A percentile compares a stretch with the other conserved stretches of the same genome.
phyloP scores from a whole-genome alignment of 2,113 vertebrate species.

The Ophthalmotilapia sp. region DNA sequence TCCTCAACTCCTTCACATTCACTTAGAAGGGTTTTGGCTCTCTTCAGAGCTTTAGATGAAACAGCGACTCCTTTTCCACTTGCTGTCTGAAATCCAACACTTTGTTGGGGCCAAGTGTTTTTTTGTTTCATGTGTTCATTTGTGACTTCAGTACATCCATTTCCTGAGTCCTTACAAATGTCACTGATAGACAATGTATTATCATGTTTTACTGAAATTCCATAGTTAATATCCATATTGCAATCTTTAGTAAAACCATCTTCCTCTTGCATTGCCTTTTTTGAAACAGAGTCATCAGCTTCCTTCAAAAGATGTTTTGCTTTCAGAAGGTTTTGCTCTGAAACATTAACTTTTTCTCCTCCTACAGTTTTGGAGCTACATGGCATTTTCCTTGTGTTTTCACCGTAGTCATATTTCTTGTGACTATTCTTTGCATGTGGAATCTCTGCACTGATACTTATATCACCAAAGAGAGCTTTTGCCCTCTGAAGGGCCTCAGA shows the following conservation, averaged over 20 bases:
- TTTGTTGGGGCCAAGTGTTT: neutral
- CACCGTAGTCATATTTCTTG: neutral
- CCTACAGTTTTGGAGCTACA: slow-evolving; percentile 76
- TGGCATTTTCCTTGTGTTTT: neutral
- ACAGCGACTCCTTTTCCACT: slow-evolving; percentile 72
- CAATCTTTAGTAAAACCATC: slow-evolving; percentile 5
- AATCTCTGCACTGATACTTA: neutral
- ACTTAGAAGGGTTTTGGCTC: slow-evolving; percentile 65
- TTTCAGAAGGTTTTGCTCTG: neutral
- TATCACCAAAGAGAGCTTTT: slow-evolving; percentile 68
- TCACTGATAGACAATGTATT: neutral
- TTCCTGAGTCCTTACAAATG: neutral
- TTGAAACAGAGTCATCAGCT: neutral
- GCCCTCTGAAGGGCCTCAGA: slow-evolving; percentile 50
- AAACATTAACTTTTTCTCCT: neutral
- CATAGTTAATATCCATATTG: neutral
- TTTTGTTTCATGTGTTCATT: neutral
- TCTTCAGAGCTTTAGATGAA: slow-evolving; percentile 70
- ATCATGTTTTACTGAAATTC: neutral
- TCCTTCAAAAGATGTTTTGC: neutral
- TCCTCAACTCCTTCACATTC: slow-evolving; percentile 53
- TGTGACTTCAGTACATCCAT: neutral
- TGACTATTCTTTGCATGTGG: neutral
- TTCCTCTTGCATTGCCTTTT: neutral
- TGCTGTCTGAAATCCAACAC: slow-evolving; percentile 76